Evolutionary conservation across 1,140 invertebrate species (phyloP).

Genomic region (Cotesia vestalis): DNA sequence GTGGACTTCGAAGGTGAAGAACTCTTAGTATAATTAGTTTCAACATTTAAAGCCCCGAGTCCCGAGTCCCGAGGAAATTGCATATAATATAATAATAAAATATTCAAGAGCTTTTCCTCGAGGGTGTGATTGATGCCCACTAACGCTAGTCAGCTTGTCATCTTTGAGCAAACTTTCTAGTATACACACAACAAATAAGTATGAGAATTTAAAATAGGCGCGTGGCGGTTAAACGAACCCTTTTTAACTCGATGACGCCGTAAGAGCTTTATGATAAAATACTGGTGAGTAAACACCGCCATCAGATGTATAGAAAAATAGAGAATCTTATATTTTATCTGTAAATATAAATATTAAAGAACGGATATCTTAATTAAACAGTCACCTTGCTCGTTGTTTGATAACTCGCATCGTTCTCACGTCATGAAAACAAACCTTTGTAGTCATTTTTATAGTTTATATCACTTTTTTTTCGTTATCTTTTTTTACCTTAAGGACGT

Average conservation of each 20-base stretch:
- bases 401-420: not conserved
- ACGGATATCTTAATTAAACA: conserved; percentile 36
- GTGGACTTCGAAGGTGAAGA: conserved; percentile 56
- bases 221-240: not conserved
- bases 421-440: not conserved
- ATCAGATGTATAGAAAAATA: not conserved
- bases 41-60: not conserved
- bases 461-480: not conserved
- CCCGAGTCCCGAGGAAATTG: too few species aligned
- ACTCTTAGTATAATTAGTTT: conserved; percentile 1
- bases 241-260: not conserved
- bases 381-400: conserved; percentile 18
- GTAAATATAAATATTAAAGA: conserved; percentile 25
- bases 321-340: conserved; percentile 10
- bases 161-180: not conserved
- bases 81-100: too few species aligned
- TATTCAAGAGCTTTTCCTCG: conserved; percentile 5
- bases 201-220: not conserved
- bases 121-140: conserved; percentile 17
- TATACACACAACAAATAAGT: not conserved
- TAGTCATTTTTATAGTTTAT: not conserved
- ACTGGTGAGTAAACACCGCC: conserved; percentile 22
- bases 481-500: not conserved
- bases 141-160: not conserved
- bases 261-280: conserved; percentile 17